Evolutionary conservation across 2,797 vertebrate genomes (phyloP).

Genomic region (Moxostoma hubbsi): DNA sequence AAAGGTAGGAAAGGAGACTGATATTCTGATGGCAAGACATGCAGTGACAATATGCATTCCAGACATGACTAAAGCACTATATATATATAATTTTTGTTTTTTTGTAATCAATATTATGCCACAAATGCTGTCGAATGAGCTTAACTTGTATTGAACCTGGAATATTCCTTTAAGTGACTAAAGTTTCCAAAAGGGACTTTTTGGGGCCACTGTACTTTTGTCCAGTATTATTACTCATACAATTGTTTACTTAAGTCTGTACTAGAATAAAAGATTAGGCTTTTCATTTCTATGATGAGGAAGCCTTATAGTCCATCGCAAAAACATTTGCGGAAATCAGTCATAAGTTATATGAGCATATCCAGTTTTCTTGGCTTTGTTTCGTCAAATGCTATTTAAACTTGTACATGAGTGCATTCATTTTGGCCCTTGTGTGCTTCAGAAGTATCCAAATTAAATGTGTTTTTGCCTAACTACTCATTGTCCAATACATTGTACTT

Average conservation of each 20-base stretch:
- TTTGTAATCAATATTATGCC: no score
- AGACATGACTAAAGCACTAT: not conserved
- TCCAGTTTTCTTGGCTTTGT: not conserved
- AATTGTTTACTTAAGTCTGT: not conserved
- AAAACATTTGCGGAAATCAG: not conserved
- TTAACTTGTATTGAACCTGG: no score
- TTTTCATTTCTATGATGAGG: conserved; percentile 4
- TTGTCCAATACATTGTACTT: not conserved
- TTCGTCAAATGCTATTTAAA: conserved; percentile 8
- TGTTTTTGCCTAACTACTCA: conserved; percentile 15
- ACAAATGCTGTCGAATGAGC: not conserved
- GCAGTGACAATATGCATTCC: not conserved
- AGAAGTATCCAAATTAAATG: conserved; percentile 12
- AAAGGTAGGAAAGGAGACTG: conserved; percentile 18
- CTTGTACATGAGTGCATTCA: not conserved
- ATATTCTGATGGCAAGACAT: not conserved
- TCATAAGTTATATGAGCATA: not conserved
- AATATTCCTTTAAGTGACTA: no score
- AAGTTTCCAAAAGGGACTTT: no score
- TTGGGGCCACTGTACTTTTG: not conserved
- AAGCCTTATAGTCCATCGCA: not conserved
- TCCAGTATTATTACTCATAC: conserved; percentile 3
- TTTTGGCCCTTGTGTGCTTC: not conserved
- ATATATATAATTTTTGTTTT: no score
- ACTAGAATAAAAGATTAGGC: not conserved